These are phyloP conservation scores for Acrocephalus scirpaceus DNA, from an alignment of 2,797 vertebrate genomes.

Conservation along the genomic window DNA sequence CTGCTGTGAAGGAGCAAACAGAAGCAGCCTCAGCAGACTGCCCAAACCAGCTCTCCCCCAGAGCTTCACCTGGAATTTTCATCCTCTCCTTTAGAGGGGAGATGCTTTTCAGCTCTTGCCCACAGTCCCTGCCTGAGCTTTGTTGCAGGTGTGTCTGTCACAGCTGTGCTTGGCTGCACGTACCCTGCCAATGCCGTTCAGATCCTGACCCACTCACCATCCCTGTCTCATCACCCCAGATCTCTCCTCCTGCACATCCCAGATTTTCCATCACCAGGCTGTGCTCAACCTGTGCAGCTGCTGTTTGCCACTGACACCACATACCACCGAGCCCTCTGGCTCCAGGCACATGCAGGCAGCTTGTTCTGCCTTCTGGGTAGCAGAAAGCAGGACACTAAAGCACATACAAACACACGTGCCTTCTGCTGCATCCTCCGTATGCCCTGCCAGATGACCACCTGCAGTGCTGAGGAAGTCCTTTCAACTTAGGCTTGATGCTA, in stretches of 20 bases:
- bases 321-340: neutral
- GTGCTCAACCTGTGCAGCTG: neutral
- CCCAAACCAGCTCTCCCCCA: neutral
- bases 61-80: neutral
- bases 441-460: neutral
- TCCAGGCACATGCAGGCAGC: neutral
- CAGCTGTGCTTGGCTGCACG: rapidly evolving
- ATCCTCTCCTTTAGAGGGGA: neutral
- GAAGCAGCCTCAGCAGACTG: neutral
- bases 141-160: rapidly evolving
- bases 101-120: neutral
- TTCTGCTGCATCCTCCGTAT: neutral
- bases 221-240: neutral
- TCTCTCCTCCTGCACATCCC: neutral
- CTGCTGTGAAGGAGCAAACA: neutral
- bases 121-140: neutral
- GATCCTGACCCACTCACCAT: neutral
- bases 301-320: neutral
- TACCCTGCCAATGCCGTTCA: rapidly evolving
- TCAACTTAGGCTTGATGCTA: neutral
- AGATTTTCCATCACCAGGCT: neutral
- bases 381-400: neutral
- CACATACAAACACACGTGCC: neutral
- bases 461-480: neutral
- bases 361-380: neutral